A percentile compares a stretch with the other conserved stretches of the same genome.
phyloP scores from a whole-genome alignment of 2,888 invertebrate genomes.

The Tanytarsus gracilentus region DNA sequence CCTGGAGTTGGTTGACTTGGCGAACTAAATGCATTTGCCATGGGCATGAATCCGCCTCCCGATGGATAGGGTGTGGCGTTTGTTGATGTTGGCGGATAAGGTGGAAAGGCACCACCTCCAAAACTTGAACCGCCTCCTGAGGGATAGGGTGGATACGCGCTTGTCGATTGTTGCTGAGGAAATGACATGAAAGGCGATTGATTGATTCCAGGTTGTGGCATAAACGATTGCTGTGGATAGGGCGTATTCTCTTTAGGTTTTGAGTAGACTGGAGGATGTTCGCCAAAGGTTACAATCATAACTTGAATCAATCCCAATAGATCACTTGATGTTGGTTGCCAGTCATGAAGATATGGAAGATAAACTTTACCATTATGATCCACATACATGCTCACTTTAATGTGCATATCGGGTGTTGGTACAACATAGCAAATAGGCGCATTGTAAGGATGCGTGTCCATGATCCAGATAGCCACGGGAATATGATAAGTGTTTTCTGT shows the following conservation, averaged over 20 bases:
- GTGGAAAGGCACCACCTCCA: conserved; percentile 45
- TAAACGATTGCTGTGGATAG: conserved; percentile 49
- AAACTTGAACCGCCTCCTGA: conserved; percentile 44
- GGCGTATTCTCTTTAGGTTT: conserved; percentile 53
- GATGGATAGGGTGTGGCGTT: conserved; percentile 47
- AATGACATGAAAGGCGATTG: conserved; percentile 30
- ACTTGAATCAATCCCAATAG: conserved; percentile 80
- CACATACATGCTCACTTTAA: conserved; percentile 88
- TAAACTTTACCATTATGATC: conserved; percentile 94
- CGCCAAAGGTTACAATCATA: conserved; percentile 87
- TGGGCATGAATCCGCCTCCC: conserved; percentile 37
- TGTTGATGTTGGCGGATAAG: conserved; percentile 39
- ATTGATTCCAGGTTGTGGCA: conserved; percentile 41
- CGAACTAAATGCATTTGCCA: conserved; percentile 4
- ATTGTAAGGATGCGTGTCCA: conserved; percentile 95
- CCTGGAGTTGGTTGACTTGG: conserved; percentile 35
- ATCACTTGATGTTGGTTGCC: conserved; percentile 78
- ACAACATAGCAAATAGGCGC: conserved; percentile 92
- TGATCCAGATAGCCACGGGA: conserved; percentile 90
- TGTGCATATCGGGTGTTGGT: conserved; percentile 91
- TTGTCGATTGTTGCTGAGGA: conserved; percentile 31
- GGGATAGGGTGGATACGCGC: conserved; percentile 48
- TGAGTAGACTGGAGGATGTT: conserved; percentile 88
- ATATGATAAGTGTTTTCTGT: conserved; percentile 81
- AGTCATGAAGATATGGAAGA: conserved; percentile 92